Evolutionary conservation across 2,113 vertebrate species (phyloP), one percentile per base, ranked within the genome.

Genomic region (Siphamia tubifer): DNA sequence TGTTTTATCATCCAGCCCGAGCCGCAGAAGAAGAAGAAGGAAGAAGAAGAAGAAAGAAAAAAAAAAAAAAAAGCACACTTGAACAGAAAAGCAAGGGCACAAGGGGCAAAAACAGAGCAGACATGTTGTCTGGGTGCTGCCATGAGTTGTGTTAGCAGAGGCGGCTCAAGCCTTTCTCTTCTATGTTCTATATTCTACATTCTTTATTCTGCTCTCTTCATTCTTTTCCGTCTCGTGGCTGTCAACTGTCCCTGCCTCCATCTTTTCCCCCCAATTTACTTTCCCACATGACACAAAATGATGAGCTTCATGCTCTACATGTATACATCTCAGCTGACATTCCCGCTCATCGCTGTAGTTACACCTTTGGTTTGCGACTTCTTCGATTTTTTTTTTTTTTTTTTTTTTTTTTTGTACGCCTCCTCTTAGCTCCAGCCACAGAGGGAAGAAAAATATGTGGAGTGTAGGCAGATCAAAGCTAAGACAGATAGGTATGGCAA

Each of bases 281-380:
- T 51, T 48, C 63, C 42, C 28, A 32, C 12, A 7, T 8, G 51
- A 76, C 67, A 57, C 40, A 45, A 67, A 45, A n/a, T 44, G 52
- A 58, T 15, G 44, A 67, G 52, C 58, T 72, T 65, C 31, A 44
- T 28, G 56, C 44, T 55, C 28, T 45, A 20, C 23, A 8, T 45
- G 40, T 38, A 12, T 57, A 1, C 8, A 40, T 79, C 89, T 90
- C 79, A 48, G 56, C 74, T 79, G 68, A 92, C 92, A 92, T 94
- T 95, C 92, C 93, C 82, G 66, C 81, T 89, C 81, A 85, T 86
- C 70, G 83, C 53, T n/a, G 13, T 76, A 58, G 36, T 86, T 84
- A 17, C 74, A 83, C 80, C 88, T 89, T 70, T 71, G 51, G 45
- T 85, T 83, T 65, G 39, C 67, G 79, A 81, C 76, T 84, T 79